These are phyloP conservation scores for Holothuria glaberrima DNA, from an alignment of 35 echinoderm and acorn worm species.

Conservation along the genomic window DNA sequence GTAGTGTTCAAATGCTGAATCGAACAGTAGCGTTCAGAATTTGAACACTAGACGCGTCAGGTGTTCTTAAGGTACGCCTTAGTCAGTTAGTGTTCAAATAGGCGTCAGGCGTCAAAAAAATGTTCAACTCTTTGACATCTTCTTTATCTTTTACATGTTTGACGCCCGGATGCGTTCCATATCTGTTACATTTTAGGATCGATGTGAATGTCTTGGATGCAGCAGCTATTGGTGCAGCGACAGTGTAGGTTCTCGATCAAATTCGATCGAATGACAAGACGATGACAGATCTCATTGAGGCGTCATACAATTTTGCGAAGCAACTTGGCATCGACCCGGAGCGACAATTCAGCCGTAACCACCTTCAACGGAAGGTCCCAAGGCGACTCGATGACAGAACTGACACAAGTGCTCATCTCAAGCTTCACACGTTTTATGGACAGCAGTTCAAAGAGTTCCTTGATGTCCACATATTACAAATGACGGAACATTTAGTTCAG, in stretches of 20 bases:
- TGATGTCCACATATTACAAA: background rate
- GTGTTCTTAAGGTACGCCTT: no score
- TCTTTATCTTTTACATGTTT: no score
- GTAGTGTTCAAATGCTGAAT: no score
- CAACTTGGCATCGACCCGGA: slow-evolving; percentile 34
- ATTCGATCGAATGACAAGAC: slow-evolving; percentile 30
- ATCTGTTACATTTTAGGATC: no score
- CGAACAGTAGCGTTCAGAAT: no score
- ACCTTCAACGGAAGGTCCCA: slow-evolving; percentile 26
- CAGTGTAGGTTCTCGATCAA: slow-evolving; percentile 29
- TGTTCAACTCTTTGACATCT: no score
- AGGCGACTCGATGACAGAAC: slow-evolving; percentile 13
- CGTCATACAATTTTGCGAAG: slow-evolving; percentile 27
- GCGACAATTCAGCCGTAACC: background rate
- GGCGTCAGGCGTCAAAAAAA: no score
- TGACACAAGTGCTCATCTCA: slow-evolving; percentile 9
- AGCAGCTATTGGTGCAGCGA: slow-evolving; percentile 15
- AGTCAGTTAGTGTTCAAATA: no score
- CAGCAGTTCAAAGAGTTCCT: slow-evolving; percentile 10
- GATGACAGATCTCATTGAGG: slow-evolving; percentile 30
- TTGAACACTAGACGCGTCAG: no score
- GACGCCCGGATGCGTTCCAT: no score
- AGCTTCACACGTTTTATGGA: slow-evolving; percentile 27
- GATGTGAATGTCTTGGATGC: slow-evolving; percentile 21
- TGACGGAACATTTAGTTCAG: no score